Evolutionary conservation across 2,888 invertebrate species (phyloP).

Genomic region (Eucera pruinosa): DNA sequence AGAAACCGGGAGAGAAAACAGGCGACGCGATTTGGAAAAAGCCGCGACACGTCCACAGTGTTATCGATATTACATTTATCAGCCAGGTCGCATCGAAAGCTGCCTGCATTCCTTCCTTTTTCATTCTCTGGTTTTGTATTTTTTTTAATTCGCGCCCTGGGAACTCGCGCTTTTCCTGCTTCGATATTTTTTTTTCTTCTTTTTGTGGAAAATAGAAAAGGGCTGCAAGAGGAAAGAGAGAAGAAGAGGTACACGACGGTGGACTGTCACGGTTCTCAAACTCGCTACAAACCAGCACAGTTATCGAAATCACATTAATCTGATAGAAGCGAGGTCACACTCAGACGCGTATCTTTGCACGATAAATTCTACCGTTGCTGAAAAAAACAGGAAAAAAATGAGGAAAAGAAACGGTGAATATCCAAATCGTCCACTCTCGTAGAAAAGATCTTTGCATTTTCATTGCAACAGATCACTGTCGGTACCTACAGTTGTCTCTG

Average conservation of each 20-base stretch:
- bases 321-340: slow-evolving; percentile 1
- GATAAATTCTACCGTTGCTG: slow-evolving; percentile 26
- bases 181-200: neutral
- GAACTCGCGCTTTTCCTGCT: slow-evolving; percentile 9
- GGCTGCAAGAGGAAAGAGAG: too few relatives aligned
- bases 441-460: slow-evolving; percentile 33
- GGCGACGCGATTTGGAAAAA: slow-evolving; percentile 17
- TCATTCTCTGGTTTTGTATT: neutral
- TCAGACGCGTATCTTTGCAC: slow-evolving; percentile 30
- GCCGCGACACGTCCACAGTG: slow-evolving; percentile 18
- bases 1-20: neutral
- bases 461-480: slow-evolving; percentile 6
- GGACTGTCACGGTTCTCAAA: slow-evolving; percentile 47
- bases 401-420: too few relatives aligned
- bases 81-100: slow-evolving; percentile 19
- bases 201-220: neutral
- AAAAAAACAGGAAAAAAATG: neutral
- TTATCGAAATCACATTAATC: slow-evolving; percentile 65
- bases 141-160: slow-evolving; percentile 21
- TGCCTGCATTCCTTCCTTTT: neutral
- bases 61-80: slow-evolving; percentile 60
- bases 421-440: slow-evolving; percentile 33
- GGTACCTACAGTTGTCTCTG: too few relatives aligned
- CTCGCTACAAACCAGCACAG: slow-evolving; percentile 42
- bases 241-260: neutral